Evolutionary conservation across 2,888 invertebrate genomes (phyloP), one percentile per base, ranked within the genome.

Genomic region (Synanthedon tipuliformis): DNA sequence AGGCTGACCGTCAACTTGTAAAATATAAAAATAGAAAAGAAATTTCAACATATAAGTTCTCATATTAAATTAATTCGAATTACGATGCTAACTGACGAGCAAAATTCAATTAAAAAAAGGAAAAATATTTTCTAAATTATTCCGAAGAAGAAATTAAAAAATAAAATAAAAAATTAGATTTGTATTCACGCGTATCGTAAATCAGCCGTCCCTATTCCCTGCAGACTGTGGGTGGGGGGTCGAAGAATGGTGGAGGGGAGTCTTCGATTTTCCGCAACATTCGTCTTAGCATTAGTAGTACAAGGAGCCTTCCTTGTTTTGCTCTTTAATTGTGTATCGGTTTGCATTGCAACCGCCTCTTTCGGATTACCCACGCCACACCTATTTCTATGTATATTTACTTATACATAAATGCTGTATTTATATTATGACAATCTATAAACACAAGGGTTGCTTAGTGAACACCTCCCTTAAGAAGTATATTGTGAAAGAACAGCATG

Each of bases 251-350:
- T 63, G 64, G 49, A 62, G 71, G 69, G 67, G 69, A 63, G 72
- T 74, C 73, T 79, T 81, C 83, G 84, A 86, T 86, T 87, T 86
- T 87, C 81, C 87, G 83, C 85, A 85, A 86, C 84, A 83, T 86
- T 84, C 86, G 85, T 85, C 85, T 84, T 81, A 79, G 80, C 79
- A 80, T 82, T 83, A 83, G 78, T 81, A 81, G 75, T 76, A 75
- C 75, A 75, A 75, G 76, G 73, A 34, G 34, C 34, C 34, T 74
- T 73, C 71, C 77, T 76, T 83, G 82, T 82, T 81, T 82, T 80
- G 75, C 78, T 76, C 76, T 84, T 80, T 86, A 85, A 85, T 83
- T 86, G 84, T 85, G 78, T 84, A 85, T 82, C 75, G 82, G 81
- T 78, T 80, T 71, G 73, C 61, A 66, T 34, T 34, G 67, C 71